These are phyloP conservation scores for Triplophysa yarkandensis DNA, from an alignment of 2,797 vertebrate species.

Conservation along the genomic window DNA sequence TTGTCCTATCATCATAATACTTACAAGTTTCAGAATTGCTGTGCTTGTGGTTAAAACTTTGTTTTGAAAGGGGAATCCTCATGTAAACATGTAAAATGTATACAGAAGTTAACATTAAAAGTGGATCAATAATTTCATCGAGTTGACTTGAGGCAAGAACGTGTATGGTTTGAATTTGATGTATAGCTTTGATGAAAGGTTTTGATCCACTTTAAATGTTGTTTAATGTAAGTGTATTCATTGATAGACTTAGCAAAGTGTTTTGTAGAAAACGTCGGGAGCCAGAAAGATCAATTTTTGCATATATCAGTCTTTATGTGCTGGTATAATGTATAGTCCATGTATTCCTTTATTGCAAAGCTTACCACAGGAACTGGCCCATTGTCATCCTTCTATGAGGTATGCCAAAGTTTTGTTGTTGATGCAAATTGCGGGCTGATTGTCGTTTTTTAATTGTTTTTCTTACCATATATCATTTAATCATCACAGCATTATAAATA, in stretches of 20 bases:
- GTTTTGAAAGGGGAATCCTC: neutral
- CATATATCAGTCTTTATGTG: slow-evolving; percentile 27
- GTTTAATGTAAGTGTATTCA: slow-evolving; percentile 22
- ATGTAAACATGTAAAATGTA: no score
- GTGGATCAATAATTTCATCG: no score
- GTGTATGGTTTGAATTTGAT: no score
- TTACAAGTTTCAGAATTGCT: slow-evolving; percentile 4
- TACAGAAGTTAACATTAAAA: no score
- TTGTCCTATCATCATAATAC: neutral
- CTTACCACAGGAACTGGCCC: slow-evolving; percentile 77
- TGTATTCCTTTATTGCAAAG: slow-evolving; percentile 78
- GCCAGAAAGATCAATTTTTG: slow-evolving; percentile 33
- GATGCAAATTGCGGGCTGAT: slow-evolving; percentile 58
- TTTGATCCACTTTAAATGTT: no score
- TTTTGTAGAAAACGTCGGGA: neutral
- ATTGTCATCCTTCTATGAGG: slow-evolving; percentile 77
- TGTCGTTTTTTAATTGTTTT: slow-evolving; percentile 48
- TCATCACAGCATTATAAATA: slow-evolving; percentile 44
- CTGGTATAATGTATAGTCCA: slow-evolving; percentile 64
- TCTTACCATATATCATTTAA: slow-evolving; percentile 55
- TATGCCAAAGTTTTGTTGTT: slow-evolving; percentile 68
- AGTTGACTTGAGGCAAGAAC: no score
- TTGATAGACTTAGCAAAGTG: neutral
- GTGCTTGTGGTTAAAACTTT: slow-evolving; percentile 3
- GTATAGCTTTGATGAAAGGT: no score